A percentile compares a stretch with the other conserved stretches of the same genome.
phyloP scores from a whole-genome alignment of 2,797 vertebrate genomes.

The Leucoraja ocellata region DNA sequence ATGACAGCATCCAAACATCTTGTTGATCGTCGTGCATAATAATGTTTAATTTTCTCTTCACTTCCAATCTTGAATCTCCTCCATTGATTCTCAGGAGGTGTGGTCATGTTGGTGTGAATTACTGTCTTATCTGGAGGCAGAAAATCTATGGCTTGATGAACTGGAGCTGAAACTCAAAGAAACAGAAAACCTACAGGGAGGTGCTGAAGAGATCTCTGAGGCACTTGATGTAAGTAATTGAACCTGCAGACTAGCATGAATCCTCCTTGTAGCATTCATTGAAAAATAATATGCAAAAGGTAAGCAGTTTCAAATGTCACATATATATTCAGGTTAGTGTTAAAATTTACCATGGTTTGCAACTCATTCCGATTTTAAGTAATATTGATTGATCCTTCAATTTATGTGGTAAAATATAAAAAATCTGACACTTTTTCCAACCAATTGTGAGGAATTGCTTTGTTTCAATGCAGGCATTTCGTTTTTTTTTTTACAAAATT shows the following conservation, averaged over 20 bases:
- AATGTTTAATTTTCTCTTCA: not conserved
- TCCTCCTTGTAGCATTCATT: not conserved
- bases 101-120: conserved; percentile 93
- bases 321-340: not conserved
- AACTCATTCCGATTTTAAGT: not conserved
- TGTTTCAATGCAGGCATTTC: not conserved
- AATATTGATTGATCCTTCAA: not conserved
- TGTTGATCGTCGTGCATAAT: not conserved
- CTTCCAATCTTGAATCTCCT: not conserved
- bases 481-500: not conserved
- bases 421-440: not conserved
- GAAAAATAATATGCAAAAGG: not conserved
- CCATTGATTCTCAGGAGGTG: conserved; percentile 72
- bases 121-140: conserved; percentile 81
- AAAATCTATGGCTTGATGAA: conserved; percentile 85
- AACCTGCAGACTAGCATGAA: not conserved
- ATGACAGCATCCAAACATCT: not conserved
- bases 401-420: not conserved
- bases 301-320: not conserved
- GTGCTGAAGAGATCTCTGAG: conserved; percentile 75
- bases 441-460: not conserved
- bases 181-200: conserved; percentile 73
- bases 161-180: conserved; percentile 79
- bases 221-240: conserved; percentile 73
- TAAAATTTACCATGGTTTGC: conserved; percentile 1